A percentile compares a stretch with the other conserved stretches of the same genome.
Evolutionary conservation across 2,888 invertebrate genomes (phyloP).

Genomic region (Philhelius pedissequus): DNA sequence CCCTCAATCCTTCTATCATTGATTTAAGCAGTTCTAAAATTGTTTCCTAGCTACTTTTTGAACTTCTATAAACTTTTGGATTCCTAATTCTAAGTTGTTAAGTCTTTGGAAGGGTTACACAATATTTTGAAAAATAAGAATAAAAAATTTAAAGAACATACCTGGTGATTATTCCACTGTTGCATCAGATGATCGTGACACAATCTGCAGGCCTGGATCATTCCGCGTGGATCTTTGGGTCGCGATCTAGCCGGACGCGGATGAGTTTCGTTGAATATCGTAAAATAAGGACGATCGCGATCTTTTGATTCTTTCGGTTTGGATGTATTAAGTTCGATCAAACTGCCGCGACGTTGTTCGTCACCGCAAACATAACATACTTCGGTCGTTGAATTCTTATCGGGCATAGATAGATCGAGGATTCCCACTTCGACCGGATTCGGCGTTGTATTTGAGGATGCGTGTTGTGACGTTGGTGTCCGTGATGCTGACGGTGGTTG

Average conservation of each 20-base stretch:
- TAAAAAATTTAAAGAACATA: slow-evolving; percentile 71
- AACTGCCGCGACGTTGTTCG: slow-evolving; percentile 90
- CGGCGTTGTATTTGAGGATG: slow-evolving; percentile 72
- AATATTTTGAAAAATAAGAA: no score
- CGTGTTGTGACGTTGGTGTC: slow-evolving; percentile 57
- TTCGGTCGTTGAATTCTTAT: slow-evolving; percentile 93
- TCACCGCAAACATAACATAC: slow-evolving; percentile 95
- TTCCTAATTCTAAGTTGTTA: no score
- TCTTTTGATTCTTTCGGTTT: slow-evolving; percentile 80
- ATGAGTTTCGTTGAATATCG: slow-evolving; percentile 87
- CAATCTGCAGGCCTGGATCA: slow-evolving; percentile 88
- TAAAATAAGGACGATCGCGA: slow-evolving; percentile 84
- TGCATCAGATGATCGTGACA: slow-evolving; percentile 92
- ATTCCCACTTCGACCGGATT: slow-evolving; percentile 87
- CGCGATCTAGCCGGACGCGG: slow-evolving; percentile 91
- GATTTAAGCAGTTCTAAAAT: no score
- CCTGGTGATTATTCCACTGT: slow-evolving; percentile 92
- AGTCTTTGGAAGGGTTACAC: no score
- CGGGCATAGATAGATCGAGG: slow-evolving; percentile 93
- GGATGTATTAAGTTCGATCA: slow-evolving; percentile 84
- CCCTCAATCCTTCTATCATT: no score
- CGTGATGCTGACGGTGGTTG: slow-evolving; percentile 60
- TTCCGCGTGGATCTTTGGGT: slow-evolving; percentile 90
- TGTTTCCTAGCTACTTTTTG: no score
- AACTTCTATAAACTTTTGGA: no score